Percentiles rank a stretch among this genome's conserved stretches.
These are phyloP conservation scores for Zygogramma bicolorata DNA, from an alignment of 2,888 invertebrate species.

Conservation along the genomic window DNA sequence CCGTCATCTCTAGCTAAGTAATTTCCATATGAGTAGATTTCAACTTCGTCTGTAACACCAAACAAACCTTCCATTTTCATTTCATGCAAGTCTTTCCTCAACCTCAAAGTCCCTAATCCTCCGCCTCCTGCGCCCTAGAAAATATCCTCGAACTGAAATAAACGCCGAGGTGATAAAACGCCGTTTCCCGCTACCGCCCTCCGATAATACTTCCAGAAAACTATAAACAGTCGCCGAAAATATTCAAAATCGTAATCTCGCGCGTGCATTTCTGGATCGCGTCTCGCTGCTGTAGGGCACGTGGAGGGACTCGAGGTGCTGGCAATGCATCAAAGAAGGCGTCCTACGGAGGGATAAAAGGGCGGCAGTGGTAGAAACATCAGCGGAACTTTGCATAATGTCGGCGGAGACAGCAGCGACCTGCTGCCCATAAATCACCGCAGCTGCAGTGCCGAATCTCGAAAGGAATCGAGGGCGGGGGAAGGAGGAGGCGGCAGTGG, in stretches of 20 bases:
- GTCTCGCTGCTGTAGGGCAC: constrained; percentile 5
- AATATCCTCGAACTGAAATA: neutral
- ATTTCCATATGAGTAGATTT: too few relatives aligned
- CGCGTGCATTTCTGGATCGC: constrained; percentile 13
- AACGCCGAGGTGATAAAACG: constrained; percentile 9
- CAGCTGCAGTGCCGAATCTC: constrained; percentile 52
- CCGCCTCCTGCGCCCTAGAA: neutral
- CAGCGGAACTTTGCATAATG: constrained; percentile 67
- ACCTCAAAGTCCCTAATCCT: neutral
- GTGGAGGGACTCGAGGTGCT: constrained; percentile 17
- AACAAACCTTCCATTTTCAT: too few relatives aligned
- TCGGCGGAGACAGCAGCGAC: constrained; percentile 66
- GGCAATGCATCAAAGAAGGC: constrained; percentile 26
- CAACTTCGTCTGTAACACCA: too few relatives aligned
- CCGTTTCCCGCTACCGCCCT: neutral
- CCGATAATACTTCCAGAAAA: constrained; percentile 17
- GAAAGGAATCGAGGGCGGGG: neutral
- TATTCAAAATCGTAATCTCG: constrained; percentile 21
- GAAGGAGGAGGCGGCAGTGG: neutral
- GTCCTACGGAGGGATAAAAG: constrained; percentile 47
- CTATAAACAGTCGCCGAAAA: constrained; percentile 16
- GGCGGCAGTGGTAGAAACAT: constrained; percentile 60
- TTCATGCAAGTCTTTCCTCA: neutral
- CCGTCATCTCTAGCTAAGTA: too few relatives aligned
- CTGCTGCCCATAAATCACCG: constrained; percentile 66